These are phyloP conservation scores for Drosophila prosaltans DNA, from an alignment of 1,140 invertebrate genomes.

Conservation along the genomic window DNA sequence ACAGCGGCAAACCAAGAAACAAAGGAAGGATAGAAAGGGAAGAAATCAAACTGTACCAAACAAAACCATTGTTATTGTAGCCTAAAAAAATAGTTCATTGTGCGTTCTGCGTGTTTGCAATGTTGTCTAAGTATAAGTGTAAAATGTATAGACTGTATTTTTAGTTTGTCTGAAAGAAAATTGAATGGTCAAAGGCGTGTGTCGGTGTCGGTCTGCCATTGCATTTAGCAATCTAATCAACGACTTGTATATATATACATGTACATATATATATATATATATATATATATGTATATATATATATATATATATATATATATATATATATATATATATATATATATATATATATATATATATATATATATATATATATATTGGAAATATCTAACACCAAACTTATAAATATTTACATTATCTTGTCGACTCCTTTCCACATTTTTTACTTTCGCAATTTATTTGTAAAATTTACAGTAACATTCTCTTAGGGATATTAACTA, in stretches of 20 bases:
- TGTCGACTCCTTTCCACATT: constrained; percentile 31
- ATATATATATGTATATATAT: constrained; percentile 24
- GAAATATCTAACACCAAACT: constrained; percentile 14
- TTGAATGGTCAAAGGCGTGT: not conserved
- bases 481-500: constrained; percentile 53
- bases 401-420: constrained; percentile 22
- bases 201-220: constrained; percentile 40
- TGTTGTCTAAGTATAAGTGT: constrained; percentile 65
- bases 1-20: constrained; percentile 4
- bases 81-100: constrained; percentile 43
- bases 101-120: constrained; percentile 61
- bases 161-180: constrained; percentile 50
- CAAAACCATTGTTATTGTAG: constrained; percentile 68
- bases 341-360: constrained; percentile 28
- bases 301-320: constrained; percentile 22
- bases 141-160: constrained; percentile 65
- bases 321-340: constrained; percentile 27
- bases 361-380: constrained; percentile 33
- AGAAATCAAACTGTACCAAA: constrained; percentile 65
- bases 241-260: constrained; percentile 49
- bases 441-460: constrained; percentile 37
- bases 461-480: constrained; percentile 49
- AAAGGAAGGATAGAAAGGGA: constrained; percentile 19
- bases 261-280: constrained; percentile 23
- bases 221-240: constrained; percentile 54